Conservation (phyloP, 2,113 vertebrate genomes). For the Mionectes macconnelli region DNA sequence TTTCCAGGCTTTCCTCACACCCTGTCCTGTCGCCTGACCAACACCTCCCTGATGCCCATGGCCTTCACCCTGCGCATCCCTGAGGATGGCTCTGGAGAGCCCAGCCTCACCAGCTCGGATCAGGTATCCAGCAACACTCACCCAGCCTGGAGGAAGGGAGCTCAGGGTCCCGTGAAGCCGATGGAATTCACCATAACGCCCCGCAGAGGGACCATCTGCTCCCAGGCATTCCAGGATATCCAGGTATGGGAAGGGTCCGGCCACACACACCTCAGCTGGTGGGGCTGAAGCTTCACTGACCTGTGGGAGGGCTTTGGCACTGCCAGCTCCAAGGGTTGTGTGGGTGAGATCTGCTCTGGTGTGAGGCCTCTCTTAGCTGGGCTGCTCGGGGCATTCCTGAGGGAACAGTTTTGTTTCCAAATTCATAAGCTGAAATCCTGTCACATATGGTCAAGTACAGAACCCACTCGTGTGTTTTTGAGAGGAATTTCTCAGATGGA, state of each 20-base stretch:
- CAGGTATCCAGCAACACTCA: constrained; percentile 23
- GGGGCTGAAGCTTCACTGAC: not conserved
- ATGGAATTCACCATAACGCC: constrained; percentile 81
- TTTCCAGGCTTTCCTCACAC: constrained; percentile 81
- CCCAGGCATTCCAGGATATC: constrained; percentile 68
- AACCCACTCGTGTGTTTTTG: not conserved
- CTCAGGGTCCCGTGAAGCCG: constrained; percentile 10
- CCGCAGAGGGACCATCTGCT: constrained; percentile 64
- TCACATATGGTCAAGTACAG: not conserved
- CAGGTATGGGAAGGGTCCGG: constrained; percentile 63
- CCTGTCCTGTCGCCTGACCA: constrained; percentile 77
- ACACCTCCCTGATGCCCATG: constrained; percentile 83
- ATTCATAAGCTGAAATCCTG: not conserved
- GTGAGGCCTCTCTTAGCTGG: not conserved
- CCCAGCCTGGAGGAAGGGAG: constrained; percentile 38
- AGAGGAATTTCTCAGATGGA: not conserved
- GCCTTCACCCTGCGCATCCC: constrained; percentile 79
- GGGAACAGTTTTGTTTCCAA: not conserved
- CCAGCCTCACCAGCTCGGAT: constrained; percentile 62
- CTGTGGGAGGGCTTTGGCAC: not conserved
- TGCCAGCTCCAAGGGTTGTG: not conserved
- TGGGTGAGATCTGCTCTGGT: no score
- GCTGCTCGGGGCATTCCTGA: not conserved
- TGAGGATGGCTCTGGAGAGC: constrained; percentile 73
- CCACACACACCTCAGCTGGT: rapidly evolving